Evolutionary conservation across 1,140 invertebrate species (phyloP), one percentile per base, ranked within the genome.

Genomic region (Zaprionus camerounensis): DNA sequence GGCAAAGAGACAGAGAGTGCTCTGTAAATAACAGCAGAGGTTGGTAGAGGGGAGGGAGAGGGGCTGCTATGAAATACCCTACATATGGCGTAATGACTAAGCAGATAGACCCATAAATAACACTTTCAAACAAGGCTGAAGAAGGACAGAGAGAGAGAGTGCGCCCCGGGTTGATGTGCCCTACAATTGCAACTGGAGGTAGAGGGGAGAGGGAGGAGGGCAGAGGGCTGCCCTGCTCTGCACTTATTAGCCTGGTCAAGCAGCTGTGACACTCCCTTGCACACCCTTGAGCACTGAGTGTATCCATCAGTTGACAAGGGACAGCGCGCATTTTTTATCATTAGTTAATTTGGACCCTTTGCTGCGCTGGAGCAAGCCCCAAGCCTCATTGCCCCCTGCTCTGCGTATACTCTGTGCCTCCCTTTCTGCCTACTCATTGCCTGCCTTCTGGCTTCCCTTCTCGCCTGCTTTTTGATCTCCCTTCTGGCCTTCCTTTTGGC

Each of bases 291-390:
- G n/a, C 24, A 2, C 9, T 53, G 67, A 53, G 41, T 36, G 64
- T 71, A 2, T 31, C 6, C 41, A 44, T 31, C 22, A 46, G 36
- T 44, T 55, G 24, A 73, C 57, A 70, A 57, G 44, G 36, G 59
- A 62, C 38, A 65, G 22, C 53, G 28, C 13, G 17, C 62, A 86
- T 85, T 80, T 81, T 82, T 85, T 73, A 77, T 85, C 85, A 88
- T 90, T 90, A 90, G 86, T 84, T 90, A 82, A 91, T 90, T 90
- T 85, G 49, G 61, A 71, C 71, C 63, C 58, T 57, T 65, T 31
- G 58, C 61, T 69, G 28, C 26, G 55, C 63, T 9, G n/a, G n/a
- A 6, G 41, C 41, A 11, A 34, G 0, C n/a, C 0, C 41, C 41
- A 44, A 3, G 15, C 0, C 41, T 46, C 41, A 34, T 34, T 9